Evolutionary conservation across 2,113 vertebrate species (phyloP), one percentile per base, ranked within the genome.

Genomic region (Penelope pileata): DNA sequence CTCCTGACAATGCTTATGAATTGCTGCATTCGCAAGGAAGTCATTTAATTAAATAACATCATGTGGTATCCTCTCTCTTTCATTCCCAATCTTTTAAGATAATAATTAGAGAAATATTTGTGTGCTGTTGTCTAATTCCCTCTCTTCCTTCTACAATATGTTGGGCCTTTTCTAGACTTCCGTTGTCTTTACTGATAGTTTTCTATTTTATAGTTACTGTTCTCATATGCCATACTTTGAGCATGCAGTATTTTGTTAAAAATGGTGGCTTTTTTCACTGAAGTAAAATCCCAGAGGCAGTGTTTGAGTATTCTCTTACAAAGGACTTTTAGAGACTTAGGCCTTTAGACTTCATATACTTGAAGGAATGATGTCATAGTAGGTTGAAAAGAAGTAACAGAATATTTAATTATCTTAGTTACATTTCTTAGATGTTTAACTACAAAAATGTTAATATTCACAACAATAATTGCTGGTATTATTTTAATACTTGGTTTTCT

Each of bases 31-130:
- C 96, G 78, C 78, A 90, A 83, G 94, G 94, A 96, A 96, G 84
- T 96, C 26, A 70, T 54, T 23, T 95, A 94, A 97, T 96, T 96
- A 86, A 91, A 90, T 83, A 91, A 82, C 79, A 84, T 95, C 60
- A 30, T 96, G 91, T 97, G 94, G 81, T 90, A 86, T 95, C 75
- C 80, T 93, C 84, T 93, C 83, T 95, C 60, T 79, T 51, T 92
- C 24, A 80, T 91, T 94, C 42, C 45, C 70, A 84, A 42, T 94
- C 68, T 95, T 95, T 93, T 89, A 82, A 96, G 92, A 93, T 40
- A 64, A 81, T 97, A 96, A 96, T 97, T 96, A 94, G 77, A 90
- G 91, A 96, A 96, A 67, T 96, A 94, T 47, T 94, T 94, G 15
- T 79, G 40, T 77, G 43, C 48, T 95, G 87, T 73, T 81, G 67